Evolutionary conservation across 1,140 invertebrate species (phyloP).

Genomic region (Maniola jurtina): DNA sequence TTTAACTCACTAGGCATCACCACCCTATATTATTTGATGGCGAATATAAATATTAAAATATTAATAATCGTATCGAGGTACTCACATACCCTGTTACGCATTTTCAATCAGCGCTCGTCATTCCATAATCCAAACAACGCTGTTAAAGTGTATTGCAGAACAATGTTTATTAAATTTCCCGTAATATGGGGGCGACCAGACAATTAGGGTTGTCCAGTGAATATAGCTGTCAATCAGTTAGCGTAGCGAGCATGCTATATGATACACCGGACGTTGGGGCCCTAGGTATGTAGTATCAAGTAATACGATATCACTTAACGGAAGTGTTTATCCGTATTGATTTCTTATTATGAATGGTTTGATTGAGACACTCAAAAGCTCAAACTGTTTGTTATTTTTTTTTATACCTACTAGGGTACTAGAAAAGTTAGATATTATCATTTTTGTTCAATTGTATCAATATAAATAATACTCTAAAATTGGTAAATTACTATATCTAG

Average conservation of each 20-base stretch:
- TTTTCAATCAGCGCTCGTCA: conserved; percentile 55
- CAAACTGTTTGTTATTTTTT: no score
- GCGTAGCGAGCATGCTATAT: conserved; percentile 44
- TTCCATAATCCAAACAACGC: conserved; percentile 56
- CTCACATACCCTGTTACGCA: conserved; percentile 25
- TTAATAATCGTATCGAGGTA: background rate
- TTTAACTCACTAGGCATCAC: no score
- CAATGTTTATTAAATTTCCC: conserved; percentile 68
- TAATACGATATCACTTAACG: conserved; percentile 1
- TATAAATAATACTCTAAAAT: no score
- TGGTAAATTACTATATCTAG: no score
- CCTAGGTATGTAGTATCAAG: conserved; percentile 15
- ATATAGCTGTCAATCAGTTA: conserved; percentile 63
- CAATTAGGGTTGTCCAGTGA: conserved; percentile 64
- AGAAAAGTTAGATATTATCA: no score
- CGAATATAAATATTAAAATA: no score
- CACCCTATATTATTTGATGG: no score
- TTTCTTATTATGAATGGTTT: background rate
- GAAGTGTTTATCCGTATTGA: conserved; percentile 2
- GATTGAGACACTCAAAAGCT: no score
- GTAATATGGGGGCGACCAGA: conserved; percentile 57
- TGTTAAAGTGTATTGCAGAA: conserved; percentile 50
- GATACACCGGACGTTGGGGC: conserved; percentile 53
- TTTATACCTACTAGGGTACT: no score
- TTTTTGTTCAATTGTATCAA: no score